Conservation (phyloP, 2,797 vertebrate genomes). For the Gallinago solitaria region DNA sequence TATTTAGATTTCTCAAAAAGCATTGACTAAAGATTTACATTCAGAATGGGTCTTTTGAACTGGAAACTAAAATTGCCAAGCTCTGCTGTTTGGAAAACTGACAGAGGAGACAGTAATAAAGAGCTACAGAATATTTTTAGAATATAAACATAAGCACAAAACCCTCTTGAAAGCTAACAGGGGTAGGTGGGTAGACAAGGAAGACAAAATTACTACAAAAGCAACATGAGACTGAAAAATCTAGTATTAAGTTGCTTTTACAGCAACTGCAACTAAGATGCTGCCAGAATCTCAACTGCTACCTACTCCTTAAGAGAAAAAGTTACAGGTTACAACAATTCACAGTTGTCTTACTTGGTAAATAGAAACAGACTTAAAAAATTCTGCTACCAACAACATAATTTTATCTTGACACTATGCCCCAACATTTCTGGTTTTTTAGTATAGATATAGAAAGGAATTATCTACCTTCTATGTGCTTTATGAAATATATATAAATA, state of each 20-base stretch:
- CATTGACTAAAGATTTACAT: neutral
- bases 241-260: neutral
- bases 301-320: neutral
- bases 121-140: neutral
- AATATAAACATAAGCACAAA: neutral
- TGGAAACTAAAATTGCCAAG: neutral
- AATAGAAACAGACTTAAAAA: neutral
- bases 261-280: neutral
- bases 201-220: neutral
- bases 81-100: neutral
- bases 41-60: neutral
- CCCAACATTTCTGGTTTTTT: neutral
- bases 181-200: neutral
- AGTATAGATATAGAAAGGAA: neutral
- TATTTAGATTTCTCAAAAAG: neutral
- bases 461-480: neutral
- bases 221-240: neutral
- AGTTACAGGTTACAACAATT: neutral
- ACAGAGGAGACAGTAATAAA: neutral
- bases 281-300: neutral
- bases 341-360: neutral
- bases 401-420: neutral
- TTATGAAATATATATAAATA: neutral
- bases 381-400: neutral
- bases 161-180: neutral